Evolutionary conservation across 2,888 invertebrate species (phyloP).

Genomic region (Cataglyphis altisquamis): DNA sequence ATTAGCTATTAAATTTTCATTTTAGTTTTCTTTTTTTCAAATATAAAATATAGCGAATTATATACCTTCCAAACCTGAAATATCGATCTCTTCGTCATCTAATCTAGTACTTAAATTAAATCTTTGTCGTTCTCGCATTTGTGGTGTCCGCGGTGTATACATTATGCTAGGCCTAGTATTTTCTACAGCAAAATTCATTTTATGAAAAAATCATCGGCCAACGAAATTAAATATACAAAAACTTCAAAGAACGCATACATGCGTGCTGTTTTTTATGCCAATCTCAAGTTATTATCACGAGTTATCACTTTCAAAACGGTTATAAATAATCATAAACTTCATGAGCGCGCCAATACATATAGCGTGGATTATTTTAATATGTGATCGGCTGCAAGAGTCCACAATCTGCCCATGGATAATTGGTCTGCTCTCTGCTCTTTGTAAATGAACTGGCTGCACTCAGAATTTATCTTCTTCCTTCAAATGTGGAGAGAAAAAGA

Average conservation of each 20-base stretch:
- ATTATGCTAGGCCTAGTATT: constrained; percentile 22
- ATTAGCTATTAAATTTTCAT: neutral
- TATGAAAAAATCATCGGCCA: neutral
- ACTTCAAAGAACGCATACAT: neutral
- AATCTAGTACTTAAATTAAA: constrained; percentile 45
- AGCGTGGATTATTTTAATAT: neutral
- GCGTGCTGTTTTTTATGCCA: neutral
- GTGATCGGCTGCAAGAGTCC: neutral
- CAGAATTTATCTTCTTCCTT: too few relatives aligned
- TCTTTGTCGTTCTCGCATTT: constrained; percentile 43
- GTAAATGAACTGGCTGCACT: too few relatives aligned
- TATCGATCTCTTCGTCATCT: neutral
- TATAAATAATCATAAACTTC: neutral
- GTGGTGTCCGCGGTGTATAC: constrained; percentile 39
- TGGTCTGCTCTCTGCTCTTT: too few relatives aligned
- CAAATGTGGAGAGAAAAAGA: too few relatives aligned
- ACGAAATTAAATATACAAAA: neutral
- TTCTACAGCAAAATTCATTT: constrained; percentile 43
- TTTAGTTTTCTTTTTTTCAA: neutral
- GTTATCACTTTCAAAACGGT: neutral
- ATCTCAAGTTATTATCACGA: neutral
- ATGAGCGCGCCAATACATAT: neutral
- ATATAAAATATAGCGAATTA: neutral
- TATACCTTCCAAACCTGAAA: constrained; percentile 53
- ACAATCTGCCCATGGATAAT: too few relatives aligned